Base-by-base conservation (phyloP, 2,113 vertebrate species). In the Serranochromis macrocephalus region DNA sequence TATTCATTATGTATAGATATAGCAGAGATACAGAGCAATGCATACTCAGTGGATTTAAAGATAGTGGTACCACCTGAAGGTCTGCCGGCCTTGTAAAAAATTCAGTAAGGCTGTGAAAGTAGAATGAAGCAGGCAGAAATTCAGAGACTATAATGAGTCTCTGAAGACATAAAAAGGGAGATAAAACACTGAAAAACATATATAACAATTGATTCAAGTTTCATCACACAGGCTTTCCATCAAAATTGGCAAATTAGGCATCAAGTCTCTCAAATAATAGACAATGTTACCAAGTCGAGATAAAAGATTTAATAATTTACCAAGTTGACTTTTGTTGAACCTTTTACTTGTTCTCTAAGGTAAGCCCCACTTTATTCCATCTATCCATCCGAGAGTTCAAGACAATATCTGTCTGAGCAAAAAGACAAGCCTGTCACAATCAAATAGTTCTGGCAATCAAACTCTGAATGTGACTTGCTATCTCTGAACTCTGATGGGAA, bases 251-350 rank as follows among this genome's bases (percentile, higher is more conserved):
- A 88, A 92, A 92, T 93, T 82, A 93, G 90, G 91, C 80, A 89
- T 90, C 89, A 40, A 68, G 83, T 85, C 80, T 90, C 58, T 91
- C 58, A 66, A 85, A 88, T 88, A 71, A 86, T 82, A 73, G 80
- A 91, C 36, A 19, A 10, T 45, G 81, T 85, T 88, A 87, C 66
- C 66, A 54, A 80, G 78, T 78, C 1, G 17, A 57, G 81, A 92
- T 83, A 81, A 85, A 90, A 81, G 31, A 88, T 92, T 94, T 63
- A 93, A 95, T 94, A 88, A 95, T 95, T 94, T 75, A 95, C 79
- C 40, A n/a, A 45, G 16, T 17, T 88, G 87, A 90, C 91, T 93
- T 90, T 91, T 93, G 82, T 47, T 92, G 92, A 91, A 88, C 89
- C 85, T 88, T 86, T 89, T 71, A 86, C 80, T 87, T 83, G 53